Evolutionary conservation across 2,888 invertebrate species (phyloP).

Genomic region (Neria commutata): DNA sequence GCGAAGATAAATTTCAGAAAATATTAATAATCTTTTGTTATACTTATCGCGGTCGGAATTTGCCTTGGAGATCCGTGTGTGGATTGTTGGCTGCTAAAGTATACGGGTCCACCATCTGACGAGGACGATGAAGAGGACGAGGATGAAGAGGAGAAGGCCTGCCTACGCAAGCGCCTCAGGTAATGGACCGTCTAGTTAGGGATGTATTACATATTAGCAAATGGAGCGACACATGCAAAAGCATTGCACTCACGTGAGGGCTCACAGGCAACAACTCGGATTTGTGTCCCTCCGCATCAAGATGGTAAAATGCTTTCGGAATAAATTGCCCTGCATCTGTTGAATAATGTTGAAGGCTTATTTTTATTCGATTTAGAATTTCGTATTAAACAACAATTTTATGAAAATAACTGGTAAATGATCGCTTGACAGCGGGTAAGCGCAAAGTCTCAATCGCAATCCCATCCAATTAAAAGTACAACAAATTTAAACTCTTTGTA

Average conservation of each 20-base stretch:
- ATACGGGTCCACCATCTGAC: slow-evolving; percentile 32
- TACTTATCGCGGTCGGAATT: background rate
- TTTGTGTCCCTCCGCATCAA: slow-evolving; percentile 53
- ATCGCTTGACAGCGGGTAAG: no score
- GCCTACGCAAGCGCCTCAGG: slow-evolving; percentile 49
- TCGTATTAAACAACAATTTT: no score
- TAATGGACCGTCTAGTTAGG: slow-evolving; percentile 35
- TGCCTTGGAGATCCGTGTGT: slow-evolving; percentile 20
- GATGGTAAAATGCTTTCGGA: slow-evolving; percentile 51
- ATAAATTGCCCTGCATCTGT: slow-evolving; percentile 53
- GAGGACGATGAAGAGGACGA: slow-evolving; percentile 39
- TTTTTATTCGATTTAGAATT: no score
- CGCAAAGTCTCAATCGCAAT: no score
- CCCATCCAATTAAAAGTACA: no score
- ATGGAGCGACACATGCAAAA: background rate
- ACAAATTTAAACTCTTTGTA: no score
- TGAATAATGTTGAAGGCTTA: background rate
- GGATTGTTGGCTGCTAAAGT: slow-evolving; percentile 30
- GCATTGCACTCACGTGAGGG: slow-evolving; percentile 39
- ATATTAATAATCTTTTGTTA: background rate
- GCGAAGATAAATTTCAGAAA: slow-evolving; percentile 7
- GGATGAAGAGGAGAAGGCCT: slow-evolving; percentile 39
- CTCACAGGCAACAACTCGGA: slow-evolving; percentile 50
- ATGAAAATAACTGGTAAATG: no score
- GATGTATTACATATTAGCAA: background rate